phyloP scores from a whole-genome alignment of 2,113 vertebrate species.

The Syngnathus typhle region DNA sequence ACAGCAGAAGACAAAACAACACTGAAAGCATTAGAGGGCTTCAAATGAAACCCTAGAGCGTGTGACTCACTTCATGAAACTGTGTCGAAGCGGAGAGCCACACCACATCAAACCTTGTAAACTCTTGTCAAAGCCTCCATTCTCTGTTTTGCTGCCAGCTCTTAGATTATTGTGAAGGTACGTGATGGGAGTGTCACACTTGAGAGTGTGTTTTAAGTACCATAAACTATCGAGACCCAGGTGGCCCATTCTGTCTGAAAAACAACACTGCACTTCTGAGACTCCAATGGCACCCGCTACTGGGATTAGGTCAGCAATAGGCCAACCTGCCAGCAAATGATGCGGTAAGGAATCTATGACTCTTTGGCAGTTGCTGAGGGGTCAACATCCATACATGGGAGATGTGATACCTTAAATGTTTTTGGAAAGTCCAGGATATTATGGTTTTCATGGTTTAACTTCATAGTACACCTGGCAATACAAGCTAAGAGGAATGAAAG shows the following conservation, averaged over 20 bases:
- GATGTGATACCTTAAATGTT: constrained; percentile 18
- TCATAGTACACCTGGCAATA: background rate
- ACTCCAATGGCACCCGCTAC: constrained; percentile 59
- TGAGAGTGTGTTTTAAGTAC: constrained; percentile 58
- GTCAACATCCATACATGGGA: constrained; percentile 52
- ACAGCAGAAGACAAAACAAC: constrained; percentile 52
- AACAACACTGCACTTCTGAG: constrained; percentile 49
- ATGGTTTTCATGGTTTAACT: constrained; percentile 9
- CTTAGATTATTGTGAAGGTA: constrained; percentile 58
- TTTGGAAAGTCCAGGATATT: constrained; percentile 24
- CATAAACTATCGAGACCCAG: constrained; percentile 62
- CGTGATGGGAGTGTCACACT: constrained; percentile 60
- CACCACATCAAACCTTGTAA: constrained; percentile 53
- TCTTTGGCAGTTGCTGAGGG: constrained; percentile 42
- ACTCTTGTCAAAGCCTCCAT: constrained; percentile 52
- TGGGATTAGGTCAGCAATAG: constrained; percentile 54
- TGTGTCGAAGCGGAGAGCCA: constrained; percentile 41
- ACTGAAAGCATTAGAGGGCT: constrained; percentile 43
- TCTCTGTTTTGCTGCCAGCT: constrained; percentile 36
- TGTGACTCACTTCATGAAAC: constrained; percentile 52
- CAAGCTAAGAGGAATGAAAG: background rate
- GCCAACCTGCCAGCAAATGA: constrained; percentile 43
- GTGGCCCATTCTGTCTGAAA: constrained; percentile 57
- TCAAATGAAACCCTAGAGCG: constrained; percentile 51
- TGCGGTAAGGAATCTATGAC: constrained; percentile 42